Evolutionary conservation across 2,797 vertebrate genomes (phyloP).

Genomic region (Enteromius argenteus): DNA sequence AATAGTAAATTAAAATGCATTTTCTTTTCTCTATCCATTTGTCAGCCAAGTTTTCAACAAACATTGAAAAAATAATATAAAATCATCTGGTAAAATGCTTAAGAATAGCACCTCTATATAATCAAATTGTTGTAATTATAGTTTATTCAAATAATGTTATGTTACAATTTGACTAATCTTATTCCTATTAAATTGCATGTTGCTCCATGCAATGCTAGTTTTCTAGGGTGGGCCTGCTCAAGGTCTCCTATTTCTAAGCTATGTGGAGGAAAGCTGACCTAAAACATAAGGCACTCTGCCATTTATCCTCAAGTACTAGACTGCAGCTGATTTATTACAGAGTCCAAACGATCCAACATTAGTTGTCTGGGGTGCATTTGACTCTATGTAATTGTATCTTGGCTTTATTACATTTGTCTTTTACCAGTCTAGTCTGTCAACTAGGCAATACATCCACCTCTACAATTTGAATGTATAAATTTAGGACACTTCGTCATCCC

Average conservation of each 20-base stretch:
- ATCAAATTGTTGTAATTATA: too few species aligned
- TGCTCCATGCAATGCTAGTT: neutral
- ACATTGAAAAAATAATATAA: too few species aligned
- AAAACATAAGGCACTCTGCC: constrained; percentile 4
- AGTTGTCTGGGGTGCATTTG: neutral
- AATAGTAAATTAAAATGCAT: too few species aligned
- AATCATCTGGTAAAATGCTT: too few species aligned
- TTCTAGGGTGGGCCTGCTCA: neutral
- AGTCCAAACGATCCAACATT: neutral
- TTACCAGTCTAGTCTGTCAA: neutral
- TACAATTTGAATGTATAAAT: neutral
- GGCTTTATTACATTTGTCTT: constrained; percentile 1
- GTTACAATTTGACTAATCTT: neutral
- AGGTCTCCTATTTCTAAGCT: neutral
- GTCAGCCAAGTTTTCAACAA: too few species aligned
- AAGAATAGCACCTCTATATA: too few species aligned
- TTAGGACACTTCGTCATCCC: neutral
- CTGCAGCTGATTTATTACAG: constrained; percentile 2
- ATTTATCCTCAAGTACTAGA: neutral
- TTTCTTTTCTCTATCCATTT: too few species aligned
- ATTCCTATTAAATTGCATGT: neutral
- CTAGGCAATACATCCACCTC: constrained; percentile 14
- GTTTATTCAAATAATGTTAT: too few species aligned
- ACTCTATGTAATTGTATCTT: constrained; percentile 4
- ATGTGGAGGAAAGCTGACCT: neutral